Conservation (phyloP, 2,888 invertebrate genomes). For the Ichneumoninae sp. region DNA sequence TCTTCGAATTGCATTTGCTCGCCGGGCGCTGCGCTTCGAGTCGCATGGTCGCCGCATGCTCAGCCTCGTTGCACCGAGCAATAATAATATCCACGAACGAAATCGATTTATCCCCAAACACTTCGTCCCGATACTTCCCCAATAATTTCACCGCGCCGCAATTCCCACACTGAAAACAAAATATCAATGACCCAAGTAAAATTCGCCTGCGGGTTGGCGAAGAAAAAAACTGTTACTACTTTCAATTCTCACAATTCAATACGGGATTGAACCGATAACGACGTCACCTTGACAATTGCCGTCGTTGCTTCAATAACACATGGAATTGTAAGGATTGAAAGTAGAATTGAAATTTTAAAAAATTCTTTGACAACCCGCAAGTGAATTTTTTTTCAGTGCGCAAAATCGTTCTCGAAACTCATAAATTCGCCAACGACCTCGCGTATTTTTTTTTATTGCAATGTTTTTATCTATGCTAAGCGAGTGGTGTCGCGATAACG, state of each 20-base stretch:
- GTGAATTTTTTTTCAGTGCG: not conserved
- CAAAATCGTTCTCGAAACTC: not conserved
- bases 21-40: slow-evolving; percentile 32
- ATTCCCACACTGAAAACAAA: not conserved
- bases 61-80: slow-evolving; percentile 21
- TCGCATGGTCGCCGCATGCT: slow-evolving; percentile 55
- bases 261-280: too few relatives aligned
- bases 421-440: slow-evolving; percentile 6
- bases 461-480: not conserved
- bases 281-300: too few relatives aligned
- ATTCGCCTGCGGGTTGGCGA: too few relatives aligned
- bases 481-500: slow-evolving; percentile 23
- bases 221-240: too few relatives aligned
- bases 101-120: slow-evolving; percentile 37
- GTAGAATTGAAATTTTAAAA: too few relatives aligned
- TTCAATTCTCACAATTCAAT: too few relatives aligned
- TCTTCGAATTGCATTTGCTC: slow-evolving; percentile 49
- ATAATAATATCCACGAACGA: slow-evolving; percentile 27
- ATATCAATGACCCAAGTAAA: not conserved
- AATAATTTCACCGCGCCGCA: not conserved
- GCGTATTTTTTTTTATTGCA: not conserved
- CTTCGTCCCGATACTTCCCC: slow-evolving; percentile 22
- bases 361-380: too few relatives aligned
- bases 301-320: too few relatives aligned
- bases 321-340: too few relatives aligned